phyloP scores from a whole-genome alignment of 2,113 vertebrate genomes.

The Laterallus jamaicensis region DNA sequence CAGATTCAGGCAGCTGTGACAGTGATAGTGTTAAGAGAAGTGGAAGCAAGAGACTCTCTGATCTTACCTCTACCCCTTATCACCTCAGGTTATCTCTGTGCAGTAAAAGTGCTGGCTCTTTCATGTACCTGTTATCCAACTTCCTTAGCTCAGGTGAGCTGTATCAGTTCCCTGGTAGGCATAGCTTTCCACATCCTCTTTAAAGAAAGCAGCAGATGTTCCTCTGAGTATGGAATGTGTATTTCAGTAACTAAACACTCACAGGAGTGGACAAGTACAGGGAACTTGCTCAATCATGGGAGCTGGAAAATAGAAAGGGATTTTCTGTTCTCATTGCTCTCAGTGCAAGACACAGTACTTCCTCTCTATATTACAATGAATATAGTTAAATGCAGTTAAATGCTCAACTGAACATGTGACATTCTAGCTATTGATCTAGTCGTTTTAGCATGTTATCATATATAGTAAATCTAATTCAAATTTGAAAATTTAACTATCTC shows the following conservation, averaged over 20 bases:
- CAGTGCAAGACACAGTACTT: not conserved
- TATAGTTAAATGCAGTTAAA: not conserved
- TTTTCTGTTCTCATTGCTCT: not conserved
- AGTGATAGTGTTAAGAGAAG: not conserved
- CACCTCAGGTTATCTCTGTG: not conserved
- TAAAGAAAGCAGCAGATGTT: not conserved
- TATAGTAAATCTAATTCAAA: not conserved
- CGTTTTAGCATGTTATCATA: not conserved
- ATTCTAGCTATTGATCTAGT: not conserved
- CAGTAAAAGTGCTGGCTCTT: not conserved
- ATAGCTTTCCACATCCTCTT: not conserved
- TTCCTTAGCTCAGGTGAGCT: not conserved
- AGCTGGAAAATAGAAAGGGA: not conserved
- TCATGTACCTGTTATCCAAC: not conserved
- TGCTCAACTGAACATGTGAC: not conserved
- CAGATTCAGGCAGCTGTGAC: not conserved
- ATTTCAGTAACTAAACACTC: not conserved
- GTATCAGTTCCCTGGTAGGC: not conserved
- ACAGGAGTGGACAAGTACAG: not conserved
- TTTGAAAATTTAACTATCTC: not conserved
- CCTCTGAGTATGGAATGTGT: too few species aligned
- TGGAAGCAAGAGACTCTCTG: not conserved
- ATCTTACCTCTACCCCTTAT: not conserved
- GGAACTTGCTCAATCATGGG: not conserved
- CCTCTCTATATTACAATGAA: not conserved